Conservation (phyloP, 2,797 vertebrate genomes). For the Paratrypauchen microcephalus region DNA sequence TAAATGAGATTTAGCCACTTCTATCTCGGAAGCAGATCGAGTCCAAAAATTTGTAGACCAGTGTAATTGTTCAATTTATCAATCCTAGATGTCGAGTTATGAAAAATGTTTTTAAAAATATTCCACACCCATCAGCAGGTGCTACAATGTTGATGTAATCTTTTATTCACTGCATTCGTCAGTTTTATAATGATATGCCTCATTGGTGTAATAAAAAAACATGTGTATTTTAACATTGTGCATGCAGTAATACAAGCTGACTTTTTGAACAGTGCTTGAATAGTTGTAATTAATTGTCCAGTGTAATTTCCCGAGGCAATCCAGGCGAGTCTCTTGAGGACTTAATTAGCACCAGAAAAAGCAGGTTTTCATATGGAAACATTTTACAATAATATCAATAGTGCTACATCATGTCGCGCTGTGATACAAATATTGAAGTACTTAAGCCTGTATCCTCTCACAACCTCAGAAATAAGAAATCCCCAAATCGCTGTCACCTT, state of each 20-base stretch:
- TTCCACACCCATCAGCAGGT: background rate
- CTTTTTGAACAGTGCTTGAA: conserved; percentile 36
- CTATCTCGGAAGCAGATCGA: no score
- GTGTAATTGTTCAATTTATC: no score
- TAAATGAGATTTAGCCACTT: no score
- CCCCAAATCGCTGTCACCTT: conserved; percentile 67
- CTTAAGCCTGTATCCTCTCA: conserved; percentile 63
- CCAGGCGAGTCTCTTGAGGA: conserved; percentile 30
- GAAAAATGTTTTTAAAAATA: background rate
- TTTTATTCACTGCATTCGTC: background rate
- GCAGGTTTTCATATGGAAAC: conserved; percentile 33
- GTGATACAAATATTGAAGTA: conserved; percentile 46
- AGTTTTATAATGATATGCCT: background rate
- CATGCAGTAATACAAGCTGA: conserved; percentile 1
- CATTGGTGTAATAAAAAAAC: conserved; percentile 6
- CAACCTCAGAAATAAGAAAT: conserved; percentile 65
- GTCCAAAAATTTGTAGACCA: no score
- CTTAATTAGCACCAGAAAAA: conserved; percentile 46
- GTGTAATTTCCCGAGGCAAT: conserved; percentile 36
- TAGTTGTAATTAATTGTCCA: conserved; percentile 44
- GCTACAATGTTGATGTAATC: background rate
- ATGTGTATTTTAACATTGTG: background rate
- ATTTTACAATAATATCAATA: conserved; percentile 50
- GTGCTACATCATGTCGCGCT: conserved; percentile 44
- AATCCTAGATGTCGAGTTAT: no score